Base-by-base conservation (phyloP, 2,797 vertebrate species). In the Ceryle rudis region DNA sequence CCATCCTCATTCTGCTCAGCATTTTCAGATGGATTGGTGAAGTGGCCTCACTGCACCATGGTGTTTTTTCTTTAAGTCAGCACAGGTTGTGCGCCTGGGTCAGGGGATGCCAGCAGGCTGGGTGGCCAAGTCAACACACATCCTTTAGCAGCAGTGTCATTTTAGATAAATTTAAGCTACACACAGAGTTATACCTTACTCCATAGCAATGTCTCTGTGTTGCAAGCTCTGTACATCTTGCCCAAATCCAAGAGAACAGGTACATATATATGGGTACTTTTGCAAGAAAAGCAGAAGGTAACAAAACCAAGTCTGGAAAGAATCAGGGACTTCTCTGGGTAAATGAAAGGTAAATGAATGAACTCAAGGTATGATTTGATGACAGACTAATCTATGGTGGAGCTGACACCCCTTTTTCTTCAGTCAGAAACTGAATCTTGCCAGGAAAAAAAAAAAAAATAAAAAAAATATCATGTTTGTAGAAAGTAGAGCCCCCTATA, bases 21-120 rank as follows among this genome's bases (percentile, higher is more conserved):
- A 0, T 31, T 72, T 81, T 57, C 49, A 85, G 29, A 33, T 46
- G 49, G 26, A 19, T 37, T 2, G 3, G 13, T 4, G 18, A 60
- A 10, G 29, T 11, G 12, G 7, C 51, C 55, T 72, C 28, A 22
- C 49, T 28, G 42, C 16, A 15, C 15, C 51, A 46, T 1, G 0
- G 10, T 23, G 12, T 0, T 9, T 70, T 66, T 0, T 9, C 66
- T 66, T 58, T 9, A 26, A 75, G 33, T 0, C 0, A 20, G 23
- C 0, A 0, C 10, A 57, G 7, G 13, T 2, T 60, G 10, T 1
- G 0, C 20, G 29, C 18, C 7, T 0, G 2, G 4, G 9, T 47
- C 5, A 2, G 15, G 44, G 18, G 28, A 51, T 49, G 33, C 6
- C 37, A 33, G 11, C 0, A 2, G 28, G 22, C 8, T 49, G 31